Evolutionary conservation across 2,888 invertebrate species (phyloP), one percentile per base, ranked within the genome.

Genomic region (Drosophila subsilvestris): DNA sequence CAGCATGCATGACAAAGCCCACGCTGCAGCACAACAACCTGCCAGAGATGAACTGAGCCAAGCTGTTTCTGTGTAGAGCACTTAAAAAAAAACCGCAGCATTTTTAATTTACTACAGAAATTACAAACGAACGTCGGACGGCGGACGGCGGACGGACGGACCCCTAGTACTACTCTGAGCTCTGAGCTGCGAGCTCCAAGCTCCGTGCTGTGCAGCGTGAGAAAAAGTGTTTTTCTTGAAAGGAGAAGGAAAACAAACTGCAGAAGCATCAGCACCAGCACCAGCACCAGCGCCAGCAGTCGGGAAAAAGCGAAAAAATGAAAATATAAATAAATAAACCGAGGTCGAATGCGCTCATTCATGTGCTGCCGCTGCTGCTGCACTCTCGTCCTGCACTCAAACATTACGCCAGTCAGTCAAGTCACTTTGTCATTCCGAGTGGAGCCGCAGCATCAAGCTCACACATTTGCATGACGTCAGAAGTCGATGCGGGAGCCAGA

Each of bases 321-420:
- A 62, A 86, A 83, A 89, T 86, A 88, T 86, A 85, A 89, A 85
- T 85, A 85, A 89, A 89, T 82, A 85, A 85, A 86, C 57, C 86
- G 88, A 88, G 85, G 85, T 85, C 89, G 89, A 85, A 89, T 82
- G 71, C 63, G 37, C 37, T 37, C 37, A 37, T 37, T 37, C 37
- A 37, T 37, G 37, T 37, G 76, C 68, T 47, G 57, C 70, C 48
- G 63, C 48, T 17, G 60, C 62, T 50, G 53, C 50, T 55, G 65
- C 65, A 67, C 61, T 57, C 71, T 54, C 57, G 63, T 49, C 32
- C 74, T 55, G 43, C 55, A 53, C 63, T 60, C 71, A 51, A 59
- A 51, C 68, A 66, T 37, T 61, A 58, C 62, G 37, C 57, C 77
- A 73, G 70, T 65, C 83, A 76, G 84, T 74, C 76, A 86, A 85